Evolutionary conservation across 2,888 invertebrate species (phyloP).

Genomic region (Abrostola tripartita): DNA sequence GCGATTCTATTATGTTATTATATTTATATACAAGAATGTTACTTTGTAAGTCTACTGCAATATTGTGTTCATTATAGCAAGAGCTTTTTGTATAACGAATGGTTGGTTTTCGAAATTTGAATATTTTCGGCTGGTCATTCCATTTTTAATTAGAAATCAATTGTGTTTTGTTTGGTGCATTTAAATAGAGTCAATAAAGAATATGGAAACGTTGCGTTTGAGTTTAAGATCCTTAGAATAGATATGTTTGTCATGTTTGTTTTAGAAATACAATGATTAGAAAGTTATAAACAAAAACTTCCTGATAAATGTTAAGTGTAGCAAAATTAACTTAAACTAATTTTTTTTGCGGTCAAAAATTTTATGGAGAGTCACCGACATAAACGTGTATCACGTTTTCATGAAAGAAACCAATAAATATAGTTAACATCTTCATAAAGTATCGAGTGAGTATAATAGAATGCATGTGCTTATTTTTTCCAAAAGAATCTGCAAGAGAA

Average conservation of each 20-base stretch:
- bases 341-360: too few relatives aligned
- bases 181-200: too few relatives aligned
- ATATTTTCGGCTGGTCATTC: constrained; percentile 23
- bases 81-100: constrained; percentile 43
- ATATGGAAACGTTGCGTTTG: too few relatives aligned
- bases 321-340: too few relatives aligned
- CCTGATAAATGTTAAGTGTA: too few relatives aligned
- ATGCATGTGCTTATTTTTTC: constrained; percentile 53
- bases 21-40: constrained; percentile 18
- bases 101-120: constrained; percentile 36
- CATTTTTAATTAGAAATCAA: constrained; percentile 3
- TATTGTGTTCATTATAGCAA: constrained; percentile 41
- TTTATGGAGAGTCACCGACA: too few relatives aligned
- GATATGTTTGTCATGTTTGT: too few relatives aligned
- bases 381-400: too few relatives aligned
- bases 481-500: constrained; percentile 39
- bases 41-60: constrained; percentile 47
- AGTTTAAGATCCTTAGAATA: too few relatives aligned
- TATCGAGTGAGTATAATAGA: constrained; percentile 34
- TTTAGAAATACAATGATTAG: too few relatives aligned
- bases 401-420: constrained; percentile 16
- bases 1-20: constrained; percentile 43
- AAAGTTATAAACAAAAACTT: too few relatives aligned
- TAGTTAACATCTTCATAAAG: constrained; percentile 35
- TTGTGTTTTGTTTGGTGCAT: background rate